Evolutionary conservation across 2,797 vertebrate genomes (phyloP).

Genomic region (Eremophila alpestris): DNA sequence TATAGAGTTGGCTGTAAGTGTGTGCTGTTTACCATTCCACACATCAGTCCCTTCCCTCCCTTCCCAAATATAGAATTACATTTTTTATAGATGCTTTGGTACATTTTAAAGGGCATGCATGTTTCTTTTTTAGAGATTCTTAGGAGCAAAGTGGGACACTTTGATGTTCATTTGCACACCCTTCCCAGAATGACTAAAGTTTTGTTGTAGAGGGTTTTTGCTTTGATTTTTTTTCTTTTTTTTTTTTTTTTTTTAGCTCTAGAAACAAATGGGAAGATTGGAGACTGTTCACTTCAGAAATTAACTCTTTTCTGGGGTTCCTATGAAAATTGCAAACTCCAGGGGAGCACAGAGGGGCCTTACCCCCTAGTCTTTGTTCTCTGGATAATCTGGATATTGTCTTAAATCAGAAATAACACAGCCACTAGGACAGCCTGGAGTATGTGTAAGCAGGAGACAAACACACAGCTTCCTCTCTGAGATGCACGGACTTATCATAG

Average conservation of each 20-base stretch:
- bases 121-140: background rate
- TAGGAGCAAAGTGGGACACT: conserved; percentile 4
- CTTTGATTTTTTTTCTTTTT: background rate
- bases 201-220: background rate
- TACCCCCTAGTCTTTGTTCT: background rate
- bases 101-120: background rate
- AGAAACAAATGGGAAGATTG: background rate
- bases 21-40: conserved; percentile 50
- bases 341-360: background rate
- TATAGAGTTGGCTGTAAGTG: conserved; percentile 45
- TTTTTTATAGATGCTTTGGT: conserved; percentile 33
- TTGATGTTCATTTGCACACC: conserved; percentile 33
- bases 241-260: background rate
- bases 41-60: background rate
- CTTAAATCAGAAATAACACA: background rate
- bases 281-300: background rate
- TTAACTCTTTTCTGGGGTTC: background rate
- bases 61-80: conserved; percentile 60
- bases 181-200: background rate
- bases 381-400: background rate
- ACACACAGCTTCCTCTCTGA: background rate
- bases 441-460: background rate
- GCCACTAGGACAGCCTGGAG: background rate
- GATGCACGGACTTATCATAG: background rate
- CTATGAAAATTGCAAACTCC: background rate